A percentile compares a stretch with the other conserved stretches of the same genome.
Evolutionary conservation across 2,888 invertebrate species (phyloP).

Genomic region (Tetheella fluctuosa): DNA sequence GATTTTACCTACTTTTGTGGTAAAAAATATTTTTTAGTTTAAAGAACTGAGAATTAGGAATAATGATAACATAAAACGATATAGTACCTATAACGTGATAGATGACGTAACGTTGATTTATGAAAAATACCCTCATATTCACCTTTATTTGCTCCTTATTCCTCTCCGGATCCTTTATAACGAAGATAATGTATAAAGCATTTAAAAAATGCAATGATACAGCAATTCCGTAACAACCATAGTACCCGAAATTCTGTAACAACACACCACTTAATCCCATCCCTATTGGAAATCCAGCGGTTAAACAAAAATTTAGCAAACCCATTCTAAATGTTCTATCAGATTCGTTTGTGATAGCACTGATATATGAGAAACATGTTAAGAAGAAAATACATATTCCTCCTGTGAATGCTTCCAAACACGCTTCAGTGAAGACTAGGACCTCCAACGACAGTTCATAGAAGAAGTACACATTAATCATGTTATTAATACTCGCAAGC

Average conservation of each 20-base stretch:
- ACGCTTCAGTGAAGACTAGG: conserved; percentile 88
- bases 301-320: conserved; percentile 92
- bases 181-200: conserved; percentile 86
- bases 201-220: conserved; percentile 87
- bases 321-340: conserved; percentile 92
- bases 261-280: conserved; percentile 92
- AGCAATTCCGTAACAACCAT: conserved; percentile 89
- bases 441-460: conserved; percentile 89
- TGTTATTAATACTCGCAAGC: conserved; percentile 87
- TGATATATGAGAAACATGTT: conserved; percentile 92
- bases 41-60: no score
- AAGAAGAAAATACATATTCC: conserved; percentile 93
- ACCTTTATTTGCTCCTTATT: conserved; percentile 63
- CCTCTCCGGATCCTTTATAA: conserved; percentile 85
- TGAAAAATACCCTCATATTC: neutral
- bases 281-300: conserved; percentile 94
- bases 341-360: conserved; percentile 90
- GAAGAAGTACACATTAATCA: conserved; percentile 90
- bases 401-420: conserved; percentile 90
- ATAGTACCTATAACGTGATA: no score
- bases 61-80: no score
- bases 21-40: no score
- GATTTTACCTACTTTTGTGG: no score
- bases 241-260: conserved; percentile 88
- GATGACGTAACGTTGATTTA: no score